Percentiles rank a stretch among this genome's conserved stretches.
phyloP scores from a whole-genome alignment of 2,888 invertebrate genomes.

The Cataglyphis cursor region DNA sequence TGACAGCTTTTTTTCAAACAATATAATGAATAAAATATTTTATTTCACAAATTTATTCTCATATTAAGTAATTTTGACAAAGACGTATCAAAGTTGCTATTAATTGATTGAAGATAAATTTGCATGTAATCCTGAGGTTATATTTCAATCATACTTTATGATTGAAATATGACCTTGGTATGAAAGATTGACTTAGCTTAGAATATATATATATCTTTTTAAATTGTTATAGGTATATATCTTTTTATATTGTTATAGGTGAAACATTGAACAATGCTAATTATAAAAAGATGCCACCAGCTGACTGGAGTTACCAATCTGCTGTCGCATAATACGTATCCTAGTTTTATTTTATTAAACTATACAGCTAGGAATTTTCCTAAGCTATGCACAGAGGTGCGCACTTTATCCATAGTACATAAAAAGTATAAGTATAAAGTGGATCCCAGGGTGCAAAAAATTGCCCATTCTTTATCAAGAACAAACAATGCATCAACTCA shows the following conservation, averaged over 20 bases:
- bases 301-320: slow-evolving; percentile 30
- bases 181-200: not conserved
- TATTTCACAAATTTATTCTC: not conserved
- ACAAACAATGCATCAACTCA: not conserved
- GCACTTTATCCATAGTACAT: slow-evolving; percentile 20
- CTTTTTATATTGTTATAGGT: slow-evolving; percentile 10
- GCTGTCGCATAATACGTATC: slow-evolving; percentile 3
- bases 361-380: not conserved
- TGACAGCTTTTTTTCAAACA: not conserved
- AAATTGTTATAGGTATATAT: not conserved
- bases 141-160: not conserved
- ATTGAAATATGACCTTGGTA: not conserved
- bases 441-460: slow-evolving; percentile 9
- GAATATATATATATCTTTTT: not conserved
- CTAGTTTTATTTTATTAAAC: slow-evolving; percentile 44
- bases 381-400: slow-evolving; percentile 28
- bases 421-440: slow-evolving; percentile 40
- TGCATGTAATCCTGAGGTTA: not conserved
- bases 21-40: not conserved
- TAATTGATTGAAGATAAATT: not conserved
- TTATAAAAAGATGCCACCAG: slow-evolving; percentile 48
- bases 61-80: not conserved
- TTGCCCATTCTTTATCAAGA: not conserved
- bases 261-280: slow-evolving; percentile 45
- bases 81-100: not conserved